These are phyloP conservation scores for Lasioglossum morio DNA, from an alignment of 2,888 invertebrate genomes.

Conservation along the genomic window DNA sequence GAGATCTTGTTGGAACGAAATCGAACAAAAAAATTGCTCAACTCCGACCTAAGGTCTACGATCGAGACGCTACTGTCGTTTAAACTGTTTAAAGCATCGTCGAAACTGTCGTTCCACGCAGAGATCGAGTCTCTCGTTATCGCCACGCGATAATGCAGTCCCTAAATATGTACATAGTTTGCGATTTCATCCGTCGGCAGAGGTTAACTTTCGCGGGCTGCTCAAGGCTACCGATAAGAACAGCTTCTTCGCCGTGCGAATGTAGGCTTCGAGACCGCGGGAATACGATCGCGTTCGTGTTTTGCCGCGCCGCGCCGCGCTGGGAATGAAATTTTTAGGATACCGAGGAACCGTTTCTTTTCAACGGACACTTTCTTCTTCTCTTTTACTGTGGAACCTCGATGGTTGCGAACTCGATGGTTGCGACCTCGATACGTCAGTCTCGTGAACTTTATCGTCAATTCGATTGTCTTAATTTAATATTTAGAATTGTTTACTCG, in stretches of 20 bases:
- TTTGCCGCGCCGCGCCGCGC: background rate
- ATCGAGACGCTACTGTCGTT: background rate
- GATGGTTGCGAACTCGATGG: background rate
- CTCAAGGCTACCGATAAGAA: background rate
- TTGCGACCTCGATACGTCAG: background rate
- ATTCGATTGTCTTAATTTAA: no score
- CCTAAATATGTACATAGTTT: no score
- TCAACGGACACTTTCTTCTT: background rate
- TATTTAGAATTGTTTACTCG: no score
- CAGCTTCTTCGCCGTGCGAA: background rate
- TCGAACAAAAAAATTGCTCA: background rate
- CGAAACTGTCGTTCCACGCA: background rate
- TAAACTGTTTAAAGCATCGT: background rate
- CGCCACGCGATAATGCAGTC: background rate
- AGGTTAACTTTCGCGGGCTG: background rate
- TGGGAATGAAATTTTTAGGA: constrained; percentile 5
- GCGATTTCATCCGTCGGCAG: background rate
- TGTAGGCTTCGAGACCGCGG: constrained; percentile 6
- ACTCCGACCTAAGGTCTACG: background rate
- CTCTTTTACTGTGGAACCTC: background rate
- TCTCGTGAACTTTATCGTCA: background rate
- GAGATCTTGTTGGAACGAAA: background rate
- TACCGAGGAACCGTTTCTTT: background rate
- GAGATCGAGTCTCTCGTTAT: background rate
- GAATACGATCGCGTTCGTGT: background rate